These are phyloP conservation scores for Ceriagrion tenellum DNA, from an alignment of 2,888 invertebrate genomes.

Conservation along the genomic window DNA sequence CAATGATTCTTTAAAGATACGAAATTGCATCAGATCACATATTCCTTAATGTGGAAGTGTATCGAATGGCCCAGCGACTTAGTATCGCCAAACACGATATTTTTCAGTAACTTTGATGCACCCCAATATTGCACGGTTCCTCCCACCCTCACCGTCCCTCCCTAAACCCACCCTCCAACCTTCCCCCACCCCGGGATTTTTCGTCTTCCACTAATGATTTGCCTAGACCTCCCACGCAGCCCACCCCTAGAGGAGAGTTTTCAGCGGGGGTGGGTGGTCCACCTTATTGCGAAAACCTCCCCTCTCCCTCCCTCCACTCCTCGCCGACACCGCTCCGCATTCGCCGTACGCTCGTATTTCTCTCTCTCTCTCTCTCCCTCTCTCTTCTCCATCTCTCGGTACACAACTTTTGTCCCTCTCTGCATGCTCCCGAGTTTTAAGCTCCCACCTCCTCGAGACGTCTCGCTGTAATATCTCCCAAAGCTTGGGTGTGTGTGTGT, in stretches of 20 bases:
- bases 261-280: not conserved
- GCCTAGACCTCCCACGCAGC: not conserved
- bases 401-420: not conserved
- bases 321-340: not conserved
- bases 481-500: not conserved
- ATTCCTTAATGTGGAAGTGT: no score
- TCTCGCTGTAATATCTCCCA: not conserved
- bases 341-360: not conserved
- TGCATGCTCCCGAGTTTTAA: not conserved
- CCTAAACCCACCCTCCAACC: no score
- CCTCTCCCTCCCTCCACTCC: not conserved
- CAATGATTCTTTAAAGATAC: no score
- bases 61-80: no score
- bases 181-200: not conserved
- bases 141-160: not conserved
- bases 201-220: conserved; percentile 1
- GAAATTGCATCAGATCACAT: no score
- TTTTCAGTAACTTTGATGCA: no score
- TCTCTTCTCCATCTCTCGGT: not conserved
- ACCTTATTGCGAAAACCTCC: not conserved
- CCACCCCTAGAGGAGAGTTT: not conserved
- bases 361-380: not conserved
- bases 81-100: no score
- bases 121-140: no score
- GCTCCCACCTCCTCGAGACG: not conserved